Evolutionary conservation across 2,888 invertebrate genomes (phyloP).

Genomic region (Trachelus troglodyta): DNA sequence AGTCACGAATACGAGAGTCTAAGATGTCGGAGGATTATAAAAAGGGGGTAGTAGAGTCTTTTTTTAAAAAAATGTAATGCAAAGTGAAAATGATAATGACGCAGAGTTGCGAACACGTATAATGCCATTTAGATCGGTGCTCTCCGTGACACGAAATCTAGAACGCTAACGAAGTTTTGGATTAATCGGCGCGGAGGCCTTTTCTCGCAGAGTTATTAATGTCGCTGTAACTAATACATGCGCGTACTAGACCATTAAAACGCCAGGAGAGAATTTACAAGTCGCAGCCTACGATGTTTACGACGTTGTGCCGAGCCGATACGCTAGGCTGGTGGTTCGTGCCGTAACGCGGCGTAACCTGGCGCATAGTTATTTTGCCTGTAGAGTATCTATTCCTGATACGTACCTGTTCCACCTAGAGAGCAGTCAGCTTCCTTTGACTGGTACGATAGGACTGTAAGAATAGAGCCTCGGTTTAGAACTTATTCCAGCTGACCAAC

Average conservation of each 20-base stretch:
- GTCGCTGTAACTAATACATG: conserved; percentile 62
- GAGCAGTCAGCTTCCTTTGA: neutral
- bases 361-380: neutral
- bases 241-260: conserved; percentile 60
- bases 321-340: conserved; percentile 4
- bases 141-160: neutral
- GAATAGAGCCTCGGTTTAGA: neutral
- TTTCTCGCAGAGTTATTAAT: conserved; percentile 57
- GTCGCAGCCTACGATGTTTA: conserved; percentile 56
- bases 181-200: neutral
- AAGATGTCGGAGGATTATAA: neutral
- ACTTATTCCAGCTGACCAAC: neutral
- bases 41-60: neutral
- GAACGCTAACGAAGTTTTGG: neutral
- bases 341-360: neutral
- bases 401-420: neutral
- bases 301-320: conserved; percentile 52
- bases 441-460: neutral
- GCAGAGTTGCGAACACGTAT: neutral
- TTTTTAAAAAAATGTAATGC: neutral
- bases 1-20: conserved; percentile 50
- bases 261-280: conserved; percentile 61
- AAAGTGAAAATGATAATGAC: neutral
- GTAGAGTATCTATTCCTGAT: neutral
- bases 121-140: neutral